Evolutionary conservation across 2,797 vertebrate species (phyloP).

Genomic region (Limnodromus scolopaceus): DNA sequence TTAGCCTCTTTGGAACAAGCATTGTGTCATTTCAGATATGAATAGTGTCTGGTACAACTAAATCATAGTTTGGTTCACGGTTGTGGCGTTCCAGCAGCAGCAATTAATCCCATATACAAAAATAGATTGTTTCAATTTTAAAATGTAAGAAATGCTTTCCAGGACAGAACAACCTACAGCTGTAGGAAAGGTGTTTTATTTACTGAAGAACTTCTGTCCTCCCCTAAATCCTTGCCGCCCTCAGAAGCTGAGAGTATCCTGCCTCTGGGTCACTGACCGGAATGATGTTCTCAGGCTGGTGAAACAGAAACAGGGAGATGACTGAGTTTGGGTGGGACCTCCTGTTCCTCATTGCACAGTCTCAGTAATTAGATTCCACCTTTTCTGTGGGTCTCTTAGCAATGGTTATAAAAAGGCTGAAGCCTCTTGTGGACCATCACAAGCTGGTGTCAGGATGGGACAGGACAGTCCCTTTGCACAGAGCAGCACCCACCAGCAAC

Average conservation of each 20-base stretch:
- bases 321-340: neutral
- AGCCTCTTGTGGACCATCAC: neutral
- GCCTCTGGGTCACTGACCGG: neutral
- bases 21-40: neutral
- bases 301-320: neutral
- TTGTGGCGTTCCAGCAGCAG: neutral
- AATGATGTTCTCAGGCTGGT: neutral
- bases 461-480: neutral
- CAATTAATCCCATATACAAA: neutral
- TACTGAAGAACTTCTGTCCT: neutral
- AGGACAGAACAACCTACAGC: neutral
- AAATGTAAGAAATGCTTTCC: neutral
- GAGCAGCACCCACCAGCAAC: neutral
- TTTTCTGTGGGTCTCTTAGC: neutral
- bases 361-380: neutral
- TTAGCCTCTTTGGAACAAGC: neutral
- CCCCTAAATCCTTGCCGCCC: neutral
- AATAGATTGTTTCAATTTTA: neutral
- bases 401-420: neutral
- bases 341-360: neutral
- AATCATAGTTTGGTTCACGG: neutral
- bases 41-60: neutral
- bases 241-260: neutral
- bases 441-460: fast-evolving
- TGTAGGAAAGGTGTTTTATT: neutral